These are phyloP conservation scores for Samia ricini DNA, from an alignment of 1,140 invertebrate genomes.

Conservation along the genomic window DNA sequence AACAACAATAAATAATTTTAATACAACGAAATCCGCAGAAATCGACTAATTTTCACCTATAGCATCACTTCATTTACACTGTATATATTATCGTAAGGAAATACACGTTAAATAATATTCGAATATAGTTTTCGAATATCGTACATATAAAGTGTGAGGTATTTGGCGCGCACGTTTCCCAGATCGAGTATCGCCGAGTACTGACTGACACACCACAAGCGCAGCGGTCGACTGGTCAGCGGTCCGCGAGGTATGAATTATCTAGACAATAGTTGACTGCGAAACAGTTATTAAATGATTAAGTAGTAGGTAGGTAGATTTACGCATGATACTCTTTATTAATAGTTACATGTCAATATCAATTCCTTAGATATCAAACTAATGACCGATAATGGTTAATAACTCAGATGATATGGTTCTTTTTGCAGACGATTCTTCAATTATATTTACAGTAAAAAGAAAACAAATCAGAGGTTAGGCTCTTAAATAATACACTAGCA, in stretches of 20 bases:
- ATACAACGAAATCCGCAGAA: too few relatives aligned
- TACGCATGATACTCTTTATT: not conserved
- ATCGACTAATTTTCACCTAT: not conserved
- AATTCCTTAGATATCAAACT: not conserved
- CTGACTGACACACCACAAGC: slow-evolving; percentile 56
- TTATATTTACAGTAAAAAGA: too few relatives aligned
- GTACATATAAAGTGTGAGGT: not conserved
- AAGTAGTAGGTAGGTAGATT: slow-evolving; percentile 33
- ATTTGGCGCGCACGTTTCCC: not conserved
- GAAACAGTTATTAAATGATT: slow-evolving; percentile 68
- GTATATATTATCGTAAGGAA: not conserved
- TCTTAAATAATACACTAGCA: too few relatives aligned
- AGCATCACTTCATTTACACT: slow-evolving; percentile 35
- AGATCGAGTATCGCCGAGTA: slow-evolving; percentile 40
- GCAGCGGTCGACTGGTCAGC: slow-evolving; percentile 39
- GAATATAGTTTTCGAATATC: not conserved
- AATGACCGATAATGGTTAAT: too few relatives aligned
- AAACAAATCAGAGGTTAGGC: too few relatives aligned
- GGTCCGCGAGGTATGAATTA: slow-evolving; percentile 49
- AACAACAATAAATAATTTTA: slow-evolving; percentile 26
- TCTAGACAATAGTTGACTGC: slow-evolving; percentile 44
- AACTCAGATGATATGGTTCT: too few relatives aligned
- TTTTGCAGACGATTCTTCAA: too few relatives aligned
- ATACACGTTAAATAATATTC: not conserved
- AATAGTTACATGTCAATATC: not conserved